A percentile compares a stretch with the other conserved stretches of the same genome.
These are phyloP conservation scores for Petrocephalus microphthalmus DNA, from an alignment of 2,113 vertebrate genomes.

Conservation along the genomic window DNA sequence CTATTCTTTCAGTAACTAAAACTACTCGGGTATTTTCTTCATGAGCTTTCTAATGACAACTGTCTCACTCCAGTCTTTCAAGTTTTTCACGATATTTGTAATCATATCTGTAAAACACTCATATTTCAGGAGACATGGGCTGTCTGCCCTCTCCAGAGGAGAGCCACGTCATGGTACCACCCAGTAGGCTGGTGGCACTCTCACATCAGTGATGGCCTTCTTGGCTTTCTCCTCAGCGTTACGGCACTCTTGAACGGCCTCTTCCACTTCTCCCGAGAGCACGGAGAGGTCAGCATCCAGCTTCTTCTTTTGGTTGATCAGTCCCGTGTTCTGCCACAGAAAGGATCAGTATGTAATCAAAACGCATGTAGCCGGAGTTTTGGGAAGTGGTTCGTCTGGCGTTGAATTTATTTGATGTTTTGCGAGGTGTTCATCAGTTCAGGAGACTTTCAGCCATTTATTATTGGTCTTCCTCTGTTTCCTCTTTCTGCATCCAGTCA, in stretches of 20 bases:
- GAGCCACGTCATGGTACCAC: background rate
- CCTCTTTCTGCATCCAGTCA: background rate
- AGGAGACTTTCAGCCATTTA: background rate
- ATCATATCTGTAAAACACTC: constrained; percentile 62
- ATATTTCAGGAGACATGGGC: background rate
- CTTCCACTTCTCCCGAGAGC: constrained; percentile 77
- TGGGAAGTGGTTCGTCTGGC: background rate
- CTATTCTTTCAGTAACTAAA: constrained; percentile 19
- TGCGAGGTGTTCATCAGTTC: background rate
- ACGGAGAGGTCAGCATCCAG: constrained; percentile 73
- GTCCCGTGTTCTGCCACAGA: constrained; percentile 69
- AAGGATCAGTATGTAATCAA: background rate
- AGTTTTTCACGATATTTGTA: background rate
- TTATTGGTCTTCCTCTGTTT: background rate
- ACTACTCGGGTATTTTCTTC: background rate
- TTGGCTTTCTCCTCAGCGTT: constrained; percentile 90
- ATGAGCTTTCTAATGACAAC: constrained; percentile 49
- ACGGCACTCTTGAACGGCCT: constrained; percentile 76
- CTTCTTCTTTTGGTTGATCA: constrained; percentile 91
- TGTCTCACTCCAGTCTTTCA: constrained; percentile 64
- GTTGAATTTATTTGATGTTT: background rate
- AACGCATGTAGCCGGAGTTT: background rate
- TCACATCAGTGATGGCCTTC: constrained; percentile 86
- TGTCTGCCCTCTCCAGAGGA: background rate
- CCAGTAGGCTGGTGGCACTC: constrained; percentile 23